Evolutionary conservation across 2,888 invertebrate genomes (phyloP), one percentile per base, ranked within the genome.

Genomic region (Ectemnius lituratus): DNA sequence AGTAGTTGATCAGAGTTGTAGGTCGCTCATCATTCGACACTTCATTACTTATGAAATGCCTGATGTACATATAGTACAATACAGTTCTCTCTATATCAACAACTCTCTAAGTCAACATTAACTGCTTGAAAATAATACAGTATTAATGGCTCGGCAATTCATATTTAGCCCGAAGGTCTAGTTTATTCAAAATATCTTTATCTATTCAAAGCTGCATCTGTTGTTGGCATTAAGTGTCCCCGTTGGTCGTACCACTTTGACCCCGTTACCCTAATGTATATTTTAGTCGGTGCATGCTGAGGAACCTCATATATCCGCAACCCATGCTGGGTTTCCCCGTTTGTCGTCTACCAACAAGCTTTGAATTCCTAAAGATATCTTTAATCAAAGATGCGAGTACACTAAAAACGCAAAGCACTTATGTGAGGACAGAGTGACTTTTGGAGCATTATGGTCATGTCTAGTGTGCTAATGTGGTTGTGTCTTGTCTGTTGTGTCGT

Each of bases 401-500:
- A 28, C 67, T 62, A 46, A 66, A 37, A 37, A 75, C 62, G 62
- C 45, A 64, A 73, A 60, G 64, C 64, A 88, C 76, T 80, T 82
- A 76, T 81, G 76, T 83, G 82, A 85, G 76, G 75, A 80, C 84
- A 84, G 83, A 86, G 84, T 86, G 86, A 85, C 85, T 83, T 87
- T 37, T 83, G 83, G 80, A 87, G 86, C 85, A 87, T 88, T 88
- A 86, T 88, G 86, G 83, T 89, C 85, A 86, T 87, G 87, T 89
- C 85, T 87, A 88, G 88, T 90, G 88, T 88, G 90, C 88, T 90
- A 90, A 90, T 93, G 92, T 92, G 92, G 92, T 92, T 89, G 92
- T 91, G 90, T 89, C 91, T 91, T 92, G 89, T 93, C 93, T 93
- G 90, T 93, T 94, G 93, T 93, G 93, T 94, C 94, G 92, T 90